These are phyloP conservation scores for Stegostoma tigrinum DNA, from an alignment of 2,113 vertebrate genomes.

Conservation along the genomic window DNA sequence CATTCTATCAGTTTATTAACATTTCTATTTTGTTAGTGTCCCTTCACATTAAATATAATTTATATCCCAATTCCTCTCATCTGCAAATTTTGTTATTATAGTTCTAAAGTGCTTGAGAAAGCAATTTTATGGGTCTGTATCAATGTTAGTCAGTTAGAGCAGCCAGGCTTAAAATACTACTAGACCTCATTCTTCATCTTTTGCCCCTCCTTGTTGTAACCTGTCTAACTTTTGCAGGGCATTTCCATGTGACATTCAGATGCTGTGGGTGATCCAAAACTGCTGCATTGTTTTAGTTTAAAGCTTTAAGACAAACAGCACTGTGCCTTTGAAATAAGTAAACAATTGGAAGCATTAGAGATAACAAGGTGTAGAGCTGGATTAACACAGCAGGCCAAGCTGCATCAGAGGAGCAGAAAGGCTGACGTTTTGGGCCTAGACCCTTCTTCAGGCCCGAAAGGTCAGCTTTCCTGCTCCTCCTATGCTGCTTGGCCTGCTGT, in stretches of 20 bases:
- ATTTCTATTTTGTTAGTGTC: neutral
- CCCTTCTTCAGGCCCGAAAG: too few species aligned
- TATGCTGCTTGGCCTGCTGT: too few species aligned
- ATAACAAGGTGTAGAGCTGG: too few species aligned
- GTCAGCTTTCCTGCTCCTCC: too few species aligned
- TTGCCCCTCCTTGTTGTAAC: neutral
- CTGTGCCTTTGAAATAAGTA: neutral
- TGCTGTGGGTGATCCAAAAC: neutral
- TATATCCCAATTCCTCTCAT: neutral
- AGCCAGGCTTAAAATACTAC: neutral
- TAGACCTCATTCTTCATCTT: neutral
- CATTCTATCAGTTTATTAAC: neutral
- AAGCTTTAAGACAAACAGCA: neutral
- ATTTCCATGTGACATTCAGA: neutral
- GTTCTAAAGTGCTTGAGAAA: neutral
- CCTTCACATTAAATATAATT: neutral
- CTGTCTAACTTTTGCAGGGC: neutral
- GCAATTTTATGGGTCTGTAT: neutral
- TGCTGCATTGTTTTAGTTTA: too few species aligned
- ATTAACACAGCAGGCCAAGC: too few species aligned
- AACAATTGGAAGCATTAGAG: neutral
- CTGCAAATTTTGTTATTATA: neutral
- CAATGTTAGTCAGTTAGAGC: neutral
- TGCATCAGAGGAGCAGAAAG: too few species aligned
- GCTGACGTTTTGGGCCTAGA: too few species aligned